Percentiles rank a stretch among this genome's conserved stretches.
These are phyloP conservation scores for Porites evermanni DNA, from an alignment of 92 coral and sea anemone genomes.

Conservation along the genomic window DNA sequence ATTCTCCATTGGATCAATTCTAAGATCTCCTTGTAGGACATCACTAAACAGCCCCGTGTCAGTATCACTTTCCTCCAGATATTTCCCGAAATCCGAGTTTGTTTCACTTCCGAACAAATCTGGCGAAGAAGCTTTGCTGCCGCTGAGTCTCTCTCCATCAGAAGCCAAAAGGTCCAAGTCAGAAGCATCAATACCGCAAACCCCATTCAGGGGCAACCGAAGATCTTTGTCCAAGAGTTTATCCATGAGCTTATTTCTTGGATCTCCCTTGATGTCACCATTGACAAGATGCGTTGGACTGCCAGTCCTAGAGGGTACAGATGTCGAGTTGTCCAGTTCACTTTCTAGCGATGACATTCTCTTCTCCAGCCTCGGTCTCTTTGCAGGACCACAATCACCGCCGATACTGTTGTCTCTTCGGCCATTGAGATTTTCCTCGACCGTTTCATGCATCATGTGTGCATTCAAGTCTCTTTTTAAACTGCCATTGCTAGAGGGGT, in stretches of 20 bases:
- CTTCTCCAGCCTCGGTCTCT: slow-evolving; percentile 70
- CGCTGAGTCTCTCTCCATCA: slow-evolving; percentile 85
- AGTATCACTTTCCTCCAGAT: slow-evolving; percentile 82
- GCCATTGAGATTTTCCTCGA: slow-evolving; percentile 31
- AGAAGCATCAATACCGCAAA: slow-evolving; percentile 84
- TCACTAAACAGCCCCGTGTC: slow-evolving; percentile 92
- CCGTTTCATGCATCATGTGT: background rate
- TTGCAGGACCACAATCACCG: slow-evolving; percentile 46
- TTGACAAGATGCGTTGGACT: slow-evolving; percentile 80
- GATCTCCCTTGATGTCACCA: slow-evolving; percentile 80
- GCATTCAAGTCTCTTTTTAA: slow-evolving; percentile 36
- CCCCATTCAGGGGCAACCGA: slow-evolving; percentile 87
- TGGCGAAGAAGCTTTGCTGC: slow-evolving; percentile 84
- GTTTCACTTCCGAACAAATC: slow-evolving; percentile 89
- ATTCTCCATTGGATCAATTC: slow-evolving; percentile 75
- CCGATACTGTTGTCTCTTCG: slow-evolving; percentile 19
- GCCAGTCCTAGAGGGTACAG: slow-evolving; percentile 63
- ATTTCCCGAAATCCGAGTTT: slow-evolving; percentile 89
- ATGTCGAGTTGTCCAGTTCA: slow-evolving; percentile 59
- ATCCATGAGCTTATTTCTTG: slow-evolving; percentile 85
- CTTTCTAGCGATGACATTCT: slow-evolving; percentile 54
- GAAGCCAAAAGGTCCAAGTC: slow-evolving; percentile 83
- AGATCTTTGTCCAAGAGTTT: slow-evolving; percentile 84
- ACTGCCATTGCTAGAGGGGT: slow-evolving; percentile 31
- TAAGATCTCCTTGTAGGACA: slow-evolving; percentile 83